Conservation (phyloP, 2,113 vertebrate species). For the Hucho hucho region DNA sequence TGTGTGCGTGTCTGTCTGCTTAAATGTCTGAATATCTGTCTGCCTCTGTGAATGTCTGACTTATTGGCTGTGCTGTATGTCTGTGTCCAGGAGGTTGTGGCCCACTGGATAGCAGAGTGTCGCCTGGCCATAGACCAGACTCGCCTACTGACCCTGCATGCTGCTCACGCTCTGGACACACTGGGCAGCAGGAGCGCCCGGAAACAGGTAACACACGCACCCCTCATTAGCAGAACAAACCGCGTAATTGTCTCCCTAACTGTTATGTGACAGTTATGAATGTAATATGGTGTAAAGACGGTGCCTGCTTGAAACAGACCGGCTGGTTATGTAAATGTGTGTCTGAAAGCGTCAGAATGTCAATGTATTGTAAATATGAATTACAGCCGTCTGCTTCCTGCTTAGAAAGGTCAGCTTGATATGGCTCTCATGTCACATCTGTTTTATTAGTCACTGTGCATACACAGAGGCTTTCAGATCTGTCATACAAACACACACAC, state of each 20-base stretch:
- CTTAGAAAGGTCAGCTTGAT: too few species aligned
- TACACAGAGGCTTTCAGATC: too few species aligned
- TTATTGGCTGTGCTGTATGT: neutral
- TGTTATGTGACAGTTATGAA: too few species aligned
- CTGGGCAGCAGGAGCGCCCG: conserved; percentile 77
- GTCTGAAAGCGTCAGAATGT: neutral
- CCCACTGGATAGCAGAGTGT: conserved; percentile 93
- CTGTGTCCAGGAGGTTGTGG: conserved; percentile 81
- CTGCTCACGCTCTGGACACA: conserved; percentile 79
- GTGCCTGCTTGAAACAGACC: too few species aligned
- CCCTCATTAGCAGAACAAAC: neutral
- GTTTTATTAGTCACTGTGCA: too few species aligned
- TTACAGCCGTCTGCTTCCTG: too few species aligned
- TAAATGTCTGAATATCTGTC: neutral
- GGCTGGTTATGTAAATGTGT: too few species aligned
- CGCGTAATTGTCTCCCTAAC: too few species aligned
- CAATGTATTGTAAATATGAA: too few species aligned
- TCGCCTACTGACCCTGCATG: conserved; percentile 82
- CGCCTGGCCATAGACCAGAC: conserved; percentile 89
- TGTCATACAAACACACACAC: too few species aligned
- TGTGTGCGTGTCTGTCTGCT: too few species aligned
- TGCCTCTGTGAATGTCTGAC: conserved; percentile 62
- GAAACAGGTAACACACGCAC: conserved; percentile 79
- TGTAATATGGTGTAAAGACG: neutral
- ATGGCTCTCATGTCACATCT: too few species aligned